phyloP scores from a whole-genome alignment of 2,888 invertebrate species.

The Homarus gammarus region DNA sequence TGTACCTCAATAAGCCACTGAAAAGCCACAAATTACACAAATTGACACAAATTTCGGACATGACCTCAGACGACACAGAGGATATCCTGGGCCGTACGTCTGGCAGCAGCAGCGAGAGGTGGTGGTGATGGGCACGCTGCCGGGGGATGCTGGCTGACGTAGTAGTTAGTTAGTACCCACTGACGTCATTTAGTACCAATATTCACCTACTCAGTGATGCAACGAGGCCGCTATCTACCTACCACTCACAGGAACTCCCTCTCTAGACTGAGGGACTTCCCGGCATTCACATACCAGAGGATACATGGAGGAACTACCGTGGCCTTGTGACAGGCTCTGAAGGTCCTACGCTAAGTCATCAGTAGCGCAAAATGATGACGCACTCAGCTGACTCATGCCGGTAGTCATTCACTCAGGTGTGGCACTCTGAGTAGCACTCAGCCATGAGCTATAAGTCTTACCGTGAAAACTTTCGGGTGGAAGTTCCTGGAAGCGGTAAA shows the following conservation, averaged over 20 bases:
- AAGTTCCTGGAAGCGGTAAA: neutral
- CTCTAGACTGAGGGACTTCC: neutral
- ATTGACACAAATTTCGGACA: neutral
- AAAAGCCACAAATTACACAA: neutral
- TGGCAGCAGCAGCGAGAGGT: neutral
- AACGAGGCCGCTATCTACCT: neutral
- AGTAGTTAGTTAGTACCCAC: neutral
- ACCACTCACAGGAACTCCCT: conserved; percentile 5
- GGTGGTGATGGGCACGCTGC: neutral
- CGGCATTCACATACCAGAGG: neutral
- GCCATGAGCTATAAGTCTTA: neutral
- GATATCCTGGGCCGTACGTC: neutral
- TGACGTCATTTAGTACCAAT: neutral
- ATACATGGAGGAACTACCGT: neutral
- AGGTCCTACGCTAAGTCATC: too few relatives aligned
- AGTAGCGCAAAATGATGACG: too few relatives aligned
- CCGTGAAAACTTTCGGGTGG: neutral
- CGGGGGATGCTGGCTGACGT: neutral
- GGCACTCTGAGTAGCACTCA: neutral
- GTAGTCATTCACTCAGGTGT: too few relatives aligned
- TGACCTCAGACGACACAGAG: neutral
- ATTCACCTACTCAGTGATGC: neutral
- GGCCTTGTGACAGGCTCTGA: too few relatives aligned
- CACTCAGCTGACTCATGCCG: too few relatives aligned
- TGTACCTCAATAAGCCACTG: too few relatives aligned